Evolutionary conservation across 2,113 vertebrate species (phyloP), one percentile per base, ranked within the genome.

Genomic region (Lagopus muta): DNA sequence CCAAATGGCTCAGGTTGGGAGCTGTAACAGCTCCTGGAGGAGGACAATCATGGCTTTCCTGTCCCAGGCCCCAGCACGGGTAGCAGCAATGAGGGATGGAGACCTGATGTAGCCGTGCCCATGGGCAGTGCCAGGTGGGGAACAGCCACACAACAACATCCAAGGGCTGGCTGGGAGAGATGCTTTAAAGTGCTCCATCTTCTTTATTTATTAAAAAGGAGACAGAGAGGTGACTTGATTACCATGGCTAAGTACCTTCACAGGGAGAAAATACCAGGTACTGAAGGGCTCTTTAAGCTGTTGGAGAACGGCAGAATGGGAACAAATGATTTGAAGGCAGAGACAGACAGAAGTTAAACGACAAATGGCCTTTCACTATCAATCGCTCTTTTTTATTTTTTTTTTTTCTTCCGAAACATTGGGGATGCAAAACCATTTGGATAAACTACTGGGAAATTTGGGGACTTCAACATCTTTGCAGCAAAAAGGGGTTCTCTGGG

Each of bases 161-260:
- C 79, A 78, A 88, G 66, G 69, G 38, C n/a, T 91, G 89, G 64
- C 7, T 62, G 77, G 91, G 54, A 36, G 76, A 75, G 66, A 20
- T 0, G 55, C 79, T 91, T 90, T 50, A 91, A 93, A 96, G 52
- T 60, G 79, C 57, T 93, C 86, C 60, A 67, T 94, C 88, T 94
- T 88, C 77, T 94, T 96, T 83, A 90, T 96, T 96, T 96, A 94
- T 97, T 91, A 92, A 83, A 93, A 92, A 94, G 89, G 86, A 92
- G 91, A 82, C 85, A 89, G 91, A 83, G 82, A 91, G 93, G 93
- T 94, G 95, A 95, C 91, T 96, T 90, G 86, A 96, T 96, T 95
- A 91, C 85, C 89, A 93, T 93, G 94, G 58, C 87, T 95, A 91
- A 94, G 93, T 89, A 96, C 85, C 93, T 94, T 78, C 85, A 80